Evolutionary conservation across 2,113 vertebrate genomes (phyloP).

Genomic region (Chascanopsetta lugubris): DNA sequence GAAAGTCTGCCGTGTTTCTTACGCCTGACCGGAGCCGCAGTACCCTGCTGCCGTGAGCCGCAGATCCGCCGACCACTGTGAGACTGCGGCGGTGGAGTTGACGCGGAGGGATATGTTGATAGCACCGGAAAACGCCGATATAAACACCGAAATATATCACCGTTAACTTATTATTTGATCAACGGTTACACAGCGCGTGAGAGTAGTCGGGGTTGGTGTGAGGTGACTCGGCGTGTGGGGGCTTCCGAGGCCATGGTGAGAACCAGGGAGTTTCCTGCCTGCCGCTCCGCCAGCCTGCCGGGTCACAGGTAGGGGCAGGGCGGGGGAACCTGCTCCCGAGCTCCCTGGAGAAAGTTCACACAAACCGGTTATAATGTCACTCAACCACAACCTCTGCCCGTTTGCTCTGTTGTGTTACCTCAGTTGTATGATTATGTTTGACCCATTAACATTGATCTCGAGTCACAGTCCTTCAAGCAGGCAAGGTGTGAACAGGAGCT

Average conservation of each 20-base stretch:
- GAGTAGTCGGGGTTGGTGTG: slow-evolving; percentile 9
- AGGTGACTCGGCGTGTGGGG: slow-evolving; percentile 25
- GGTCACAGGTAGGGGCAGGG: slow-evolving; percentile 58
- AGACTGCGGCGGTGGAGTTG: slow-evolving; percentile 24
- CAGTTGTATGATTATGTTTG: not conserved
- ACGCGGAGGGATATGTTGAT: no score
- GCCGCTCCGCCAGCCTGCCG: slow-evolving; percentile 38
- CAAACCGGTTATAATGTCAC: not conserved
- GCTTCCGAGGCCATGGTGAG: slow-evolving; percentile 58
- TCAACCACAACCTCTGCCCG: no score
- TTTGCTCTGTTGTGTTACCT: not conserved
- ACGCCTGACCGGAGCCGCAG: slow-evolving; percentile 52
- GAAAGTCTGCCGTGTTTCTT: slow-evolving; percentile 47
- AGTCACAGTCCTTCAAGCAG: not conserved
- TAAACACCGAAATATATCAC: no score
- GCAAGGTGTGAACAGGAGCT: no score
- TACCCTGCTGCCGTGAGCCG: slow-evolving; percentile 29
- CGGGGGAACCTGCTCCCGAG: slow-evolving; percentile 22
- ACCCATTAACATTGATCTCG: not conserved
- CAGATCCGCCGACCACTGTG: slow-evolving; percentile 20
- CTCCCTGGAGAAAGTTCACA: not conserved
- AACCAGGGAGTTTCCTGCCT: slow-evolving; percentile 77
- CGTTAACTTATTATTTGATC: no score
- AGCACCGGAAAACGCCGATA: no score
- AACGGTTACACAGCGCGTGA: no score